Base-by-base conservation (phyloP, 2,797 vertebrate species). In the Crax fasciolata region DNA sequence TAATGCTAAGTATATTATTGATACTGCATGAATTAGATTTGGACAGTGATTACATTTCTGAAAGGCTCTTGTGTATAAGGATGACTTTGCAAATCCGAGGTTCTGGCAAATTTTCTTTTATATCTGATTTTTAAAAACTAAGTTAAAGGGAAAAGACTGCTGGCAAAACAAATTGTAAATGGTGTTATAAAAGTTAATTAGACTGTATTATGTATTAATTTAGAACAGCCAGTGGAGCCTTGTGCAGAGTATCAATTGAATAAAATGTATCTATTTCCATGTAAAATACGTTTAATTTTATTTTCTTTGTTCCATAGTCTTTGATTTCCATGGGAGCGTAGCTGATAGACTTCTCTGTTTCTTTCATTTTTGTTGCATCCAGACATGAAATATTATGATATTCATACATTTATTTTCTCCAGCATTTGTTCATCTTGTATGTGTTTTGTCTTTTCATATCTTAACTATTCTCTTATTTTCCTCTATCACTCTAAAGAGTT, bases 21-120 rank as follows among this genome's bases (percentile, higher is more conserved):
- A 48, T 92, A 81, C 10, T 54, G 20, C 18, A 63, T 80, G 79
- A 86, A 92, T 94, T 94, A 90, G 71, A 80, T 96, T 96, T 97
- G 96, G 88, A 91, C 49, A 63, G 51, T 79, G 70, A 80, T 97
- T 97, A 77, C 16, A 39, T 21, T 95, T 96, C 57, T 91, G 72
- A 97, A 94, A 63, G 90, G 10, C 66, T 90, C 38, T 38, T 66
- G 5, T 90, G 27, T 65, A 16, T 67, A 80, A 46, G 28, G n/a
- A 62, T 67, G 44, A 52, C 30, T 81, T 86, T 28, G 70, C 6
- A 92, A 84, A 66, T 38, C 35, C 1, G 6, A 57, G 43, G 15
- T 41, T 76, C 24, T 80, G 32, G 30, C 82, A 44, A 74, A 74
- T 76, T 87, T 80, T 41, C 30, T 91, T 84, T 66, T 24, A 13